phyloP scores from a whole-genome alignment of 2,797 vertebrate genomes.

The Phataginus tricuspis region DNA sequence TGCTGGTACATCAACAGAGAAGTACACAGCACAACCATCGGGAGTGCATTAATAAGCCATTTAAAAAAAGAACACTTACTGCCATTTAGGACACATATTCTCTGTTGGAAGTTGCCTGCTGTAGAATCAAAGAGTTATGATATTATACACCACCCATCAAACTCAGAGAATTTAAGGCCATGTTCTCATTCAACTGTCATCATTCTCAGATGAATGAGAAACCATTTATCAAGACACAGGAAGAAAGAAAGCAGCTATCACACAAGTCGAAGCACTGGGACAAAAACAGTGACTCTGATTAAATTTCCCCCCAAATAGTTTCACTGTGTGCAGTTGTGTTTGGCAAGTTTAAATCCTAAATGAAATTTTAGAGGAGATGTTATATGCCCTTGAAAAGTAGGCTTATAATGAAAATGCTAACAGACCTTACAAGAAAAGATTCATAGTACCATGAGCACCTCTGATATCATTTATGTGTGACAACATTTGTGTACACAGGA shows the following conservation, averaged over 20 bases:
- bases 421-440: constrained; percentile 41
- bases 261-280: constrained; percentile 43
- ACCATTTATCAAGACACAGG: constrained; percentile 40
- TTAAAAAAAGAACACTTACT: constrained; percentile 29
- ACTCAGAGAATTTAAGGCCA: constrained; percentile 18
- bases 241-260: constrained; percentile 50
- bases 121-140: constrained; percentile 61
- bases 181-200: constrained; percentile 62
- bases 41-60: constrained; percentile 30
- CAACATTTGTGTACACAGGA: background rate
- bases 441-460: background rate
- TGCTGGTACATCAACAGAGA: background rate
- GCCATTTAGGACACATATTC: constrained; percentile 53
- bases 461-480: background rate
- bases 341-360: constrained; percentile 59
- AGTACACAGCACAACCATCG: background rate
- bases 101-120: background rate
- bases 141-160: constrained; percentile 48
- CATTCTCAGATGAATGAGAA: constrained; percentile 59
- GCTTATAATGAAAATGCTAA: constrained; percentile 67
- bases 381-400: constrained; percentile 49
- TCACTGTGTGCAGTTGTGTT: constrained; percentile 41
- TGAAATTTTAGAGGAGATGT: constrained; percentile 60
- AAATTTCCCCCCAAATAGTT: constrained; percentile 54
- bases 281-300: constrained; percentile 59